Evolutionary conservation across 1,140 invertebrate genomes (phyloP), one percentile per base, ranked within the genome.

Genomic region (Drosophila fuyamai): DNA sequence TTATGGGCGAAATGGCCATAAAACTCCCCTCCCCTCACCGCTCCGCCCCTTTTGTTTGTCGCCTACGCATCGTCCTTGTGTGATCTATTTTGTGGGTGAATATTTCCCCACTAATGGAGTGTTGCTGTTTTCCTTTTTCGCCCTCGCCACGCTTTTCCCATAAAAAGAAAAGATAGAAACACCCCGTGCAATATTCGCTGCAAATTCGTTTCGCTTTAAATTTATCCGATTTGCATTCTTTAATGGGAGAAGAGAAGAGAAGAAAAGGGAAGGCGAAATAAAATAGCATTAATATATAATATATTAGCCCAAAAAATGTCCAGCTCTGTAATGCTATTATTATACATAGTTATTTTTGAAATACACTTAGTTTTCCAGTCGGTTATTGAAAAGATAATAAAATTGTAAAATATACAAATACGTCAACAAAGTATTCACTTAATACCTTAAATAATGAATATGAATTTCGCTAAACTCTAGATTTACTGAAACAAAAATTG

Each of bases 1-100:
- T 86, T 86, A 86, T 88, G 83, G 86, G 40, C 71, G 63, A 76
- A 82, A 75, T 83, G 79, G 71, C 81, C 83, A 78, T 86, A 88
- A 86, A 86, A 86, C 44, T 82, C 48, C 73, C 75, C 54, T 47
- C 44, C 43, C 59, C 44, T 68, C 43, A 44, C 48, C 46, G 23
- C 48, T 51, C 44, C 40, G 14, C 51, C 27, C 40, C 58, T 48
- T 44, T 59, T 48, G 56, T 53, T 62, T 62, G 60, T 59, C 74
- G 71, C 61, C 61, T 81, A 70, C 48, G 35, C 79, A 72, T 66
- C 62, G 75, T 86, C 79, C 79, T 68, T 68, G 68, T 70, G 68
- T 63, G 43, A 79, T 83, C 67, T 71, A 57, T 66, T 56, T 32
- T 54, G 51, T 27, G 70, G 48, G 62, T 76, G 66, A 65, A 53